phyloP scores from a whole-genome alignment of 1,140 invertebrate genomes.

The Bombus turneri region DNA sequence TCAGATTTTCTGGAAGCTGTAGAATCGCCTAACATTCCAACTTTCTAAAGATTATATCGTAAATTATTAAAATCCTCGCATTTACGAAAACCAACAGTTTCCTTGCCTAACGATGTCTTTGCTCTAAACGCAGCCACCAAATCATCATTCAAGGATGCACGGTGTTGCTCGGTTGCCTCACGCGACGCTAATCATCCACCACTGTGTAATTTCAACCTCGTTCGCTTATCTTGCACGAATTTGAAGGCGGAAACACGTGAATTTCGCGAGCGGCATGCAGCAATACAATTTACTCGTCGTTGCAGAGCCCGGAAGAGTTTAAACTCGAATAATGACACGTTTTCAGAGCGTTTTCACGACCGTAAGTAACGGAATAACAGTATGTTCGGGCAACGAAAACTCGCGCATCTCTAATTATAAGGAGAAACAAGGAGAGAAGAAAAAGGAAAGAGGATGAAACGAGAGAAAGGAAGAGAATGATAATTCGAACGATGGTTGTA shows the following conservation, averaged over 20 bases:
- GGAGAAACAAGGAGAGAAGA: too few species aligned
- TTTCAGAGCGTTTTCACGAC: slow-evolving; percentile 29
- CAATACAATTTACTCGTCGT: slow-evolving; percentile 34
- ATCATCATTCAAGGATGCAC: too few species aligned
- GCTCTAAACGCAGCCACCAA: too few species aligned
- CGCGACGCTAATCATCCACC: too few species aligned
- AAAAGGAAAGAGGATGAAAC: background rate
- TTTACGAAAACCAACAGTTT: too few species aligned
- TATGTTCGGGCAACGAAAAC: slow-evolving; percentile 29
- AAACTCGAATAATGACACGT: slow-evolving; percentile 38
- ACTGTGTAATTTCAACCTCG: slow-evolving; percentile 10
- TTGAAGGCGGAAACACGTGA: slow-evolving; percentile 21
- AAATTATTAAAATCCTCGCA: too few species aligned
- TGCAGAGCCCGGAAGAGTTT: slow-evolving; percentile 27
- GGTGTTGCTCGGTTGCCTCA: too few species aligned
- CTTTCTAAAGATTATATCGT: too few species aligned
- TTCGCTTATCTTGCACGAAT: background rate
- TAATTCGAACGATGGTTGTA: slow-evolving; percentile 35
- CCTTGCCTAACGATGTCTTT: too few species aligned
- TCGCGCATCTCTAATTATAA: slow-evolving; percentile 51
- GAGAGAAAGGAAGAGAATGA: slow-evolving; percentile 38
- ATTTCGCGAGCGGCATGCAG: background rate
- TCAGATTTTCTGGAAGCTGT: too few species aligned
- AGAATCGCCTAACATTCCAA: too few species aligned
- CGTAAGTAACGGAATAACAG: background rate